Evolutionary conservation across 1,140 invertebrate genomes (phyloP), one percentile per base, ranked within the genome.

Genomic region (Agrypnia vestita): DNA sequence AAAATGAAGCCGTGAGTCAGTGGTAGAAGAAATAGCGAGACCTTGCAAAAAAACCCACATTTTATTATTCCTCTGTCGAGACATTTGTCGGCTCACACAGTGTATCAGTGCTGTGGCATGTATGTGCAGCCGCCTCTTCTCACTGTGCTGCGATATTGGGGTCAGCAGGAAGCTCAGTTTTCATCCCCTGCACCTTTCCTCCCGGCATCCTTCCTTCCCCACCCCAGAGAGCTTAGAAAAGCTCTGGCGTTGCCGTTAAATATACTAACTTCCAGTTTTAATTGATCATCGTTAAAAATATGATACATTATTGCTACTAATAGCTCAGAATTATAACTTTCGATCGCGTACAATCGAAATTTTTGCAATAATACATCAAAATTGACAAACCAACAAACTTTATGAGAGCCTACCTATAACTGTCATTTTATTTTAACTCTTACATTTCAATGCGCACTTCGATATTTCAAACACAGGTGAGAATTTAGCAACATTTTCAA

Each of bases 131-230:
- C n/a, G n/a, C 8, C 3, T 64, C 61, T n/a, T 64, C 21, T 64
- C 21, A 13, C 61, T 35, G 19, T 35, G 25, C 21, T 3, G 25
- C 35, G 59, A 64, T 64, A 64, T 64, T 64, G 19, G 61, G 61
- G 61, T 64, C 61, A 64, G 61, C 25, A 43, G 61, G 61, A 64
- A 64, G 25, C 61, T 64, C 25, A 25, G 61, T 44, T 25, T 64
- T 35, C 35, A 4, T 35, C 59, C 21, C 25, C 13, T 61, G 10
- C 35, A 0, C 35, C 1, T 10, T 6, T 25, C 61, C 61, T 35
- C 25, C 59, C 61, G 10, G 10, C 25, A 64, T 64, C 10, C 49
- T 51, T 13, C 49, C n/a, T 3, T 4, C n/a, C 10, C 61, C 61
- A 7, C 21, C 51, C 21, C 25, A n/a, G 17, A 35, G 19, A 53